These are phyloP conservation scores for Epizoanthus rinbou DNA, from an alignment of 92 coral and sea anemone genomes.

Conservation along the genomic window DNA sequence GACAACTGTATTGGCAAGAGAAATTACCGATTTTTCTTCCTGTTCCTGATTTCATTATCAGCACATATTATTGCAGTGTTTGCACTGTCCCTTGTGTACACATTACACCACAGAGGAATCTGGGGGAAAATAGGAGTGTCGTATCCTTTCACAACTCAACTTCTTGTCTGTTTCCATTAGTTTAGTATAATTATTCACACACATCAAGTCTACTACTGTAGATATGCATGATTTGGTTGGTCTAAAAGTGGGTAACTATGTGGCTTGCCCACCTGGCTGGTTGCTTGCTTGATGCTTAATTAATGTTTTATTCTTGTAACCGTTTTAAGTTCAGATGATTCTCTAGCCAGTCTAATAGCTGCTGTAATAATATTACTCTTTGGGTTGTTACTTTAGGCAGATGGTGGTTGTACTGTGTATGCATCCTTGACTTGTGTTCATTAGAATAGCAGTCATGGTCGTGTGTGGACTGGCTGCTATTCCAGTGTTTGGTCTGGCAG, in stretches of 20 bases:
- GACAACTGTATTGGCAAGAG: conserved; percentile 98
- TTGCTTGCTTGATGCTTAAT: too few relatives aligned
- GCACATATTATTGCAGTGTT: conserved; percentile 86
- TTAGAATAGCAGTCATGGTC: conserved; percentile 80
- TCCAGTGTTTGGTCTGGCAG: conserved; percentile 95
- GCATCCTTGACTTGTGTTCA: conserved; percentile 56
- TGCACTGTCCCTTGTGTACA: conserved; percentile 68
- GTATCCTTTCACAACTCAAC: conserved; percentile 75
- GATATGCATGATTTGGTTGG: too few relatives aligned
- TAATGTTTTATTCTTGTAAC: too few relatives aligned
- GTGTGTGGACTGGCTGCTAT: conserved; percentile 88
- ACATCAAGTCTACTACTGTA: too few relatives aligned
- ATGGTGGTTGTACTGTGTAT: background rate
- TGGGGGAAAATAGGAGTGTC: conserved; percentile 66
- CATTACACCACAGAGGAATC: conserved; percentile 66
- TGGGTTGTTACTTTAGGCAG: background rate
- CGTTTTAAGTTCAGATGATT: too few relatives aligned
- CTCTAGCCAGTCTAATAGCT: too few relatives aligned
- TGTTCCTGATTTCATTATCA: conserved; percentile 85
- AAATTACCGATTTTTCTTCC: conserved; percentile 94
- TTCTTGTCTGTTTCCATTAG: background rate
- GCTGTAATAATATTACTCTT: background rate
- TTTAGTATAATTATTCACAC: background rate
- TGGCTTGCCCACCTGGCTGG: too few relatives aligned
- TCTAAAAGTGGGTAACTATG: too few relatives aligned